phyloP scores from a whole-genome alignment of 2,113 vertebrate species.

The Upupa epops region DNA sequence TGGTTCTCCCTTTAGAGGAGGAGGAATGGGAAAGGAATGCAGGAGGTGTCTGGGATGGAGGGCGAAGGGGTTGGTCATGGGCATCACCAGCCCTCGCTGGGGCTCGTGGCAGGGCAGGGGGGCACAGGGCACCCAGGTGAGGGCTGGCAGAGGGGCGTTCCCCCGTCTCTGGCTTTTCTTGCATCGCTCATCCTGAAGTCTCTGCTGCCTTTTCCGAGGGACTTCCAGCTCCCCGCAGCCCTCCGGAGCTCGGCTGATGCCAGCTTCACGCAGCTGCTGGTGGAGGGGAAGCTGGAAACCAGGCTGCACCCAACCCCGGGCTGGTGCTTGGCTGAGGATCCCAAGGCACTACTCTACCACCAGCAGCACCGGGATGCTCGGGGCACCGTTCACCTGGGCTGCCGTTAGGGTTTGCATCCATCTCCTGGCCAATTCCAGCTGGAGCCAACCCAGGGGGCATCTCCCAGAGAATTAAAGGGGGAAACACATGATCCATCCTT shows the following conservation, averaged over 20 bases:
- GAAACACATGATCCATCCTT: no score
- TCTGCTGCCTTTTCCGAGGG: background rate
- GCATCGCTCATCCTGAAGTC: fast-evolving
- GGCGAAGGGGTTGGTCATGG: background rate
- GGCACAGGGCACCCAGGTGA: background rate
- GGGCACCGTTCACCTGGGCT: background rate
- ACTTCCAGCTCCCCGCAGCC: background rate
- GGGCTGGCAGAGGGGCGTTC: fast-evolving
- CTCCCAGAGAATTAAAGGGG: no score
- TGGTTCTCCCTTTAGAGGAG: background rate
- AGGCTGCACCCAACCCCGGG: fast-evolving
- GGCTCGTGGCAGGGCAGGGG: background rate
- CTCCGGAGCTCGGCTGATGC: fast-evolving
- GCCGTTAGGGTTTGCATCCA: background rate
- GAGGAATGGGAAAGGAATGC: background rate
- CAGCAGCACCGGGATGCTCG: fast-evolving
- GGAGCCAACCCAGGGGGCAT: background rate
- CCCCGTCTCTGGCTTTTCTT: background rate
- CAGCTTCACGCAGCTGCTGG: background rate
- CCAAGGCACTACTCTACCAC: fast-evolving
- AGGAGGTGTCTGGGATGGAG: background rate
- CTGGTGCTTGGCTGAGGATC: fast-evolving
- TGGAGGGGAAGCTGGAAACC: background rate
- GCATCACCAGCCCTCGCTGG: background rate
- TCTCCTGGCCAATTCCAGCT: background rate